These are phyloP conservation scores for Drymodes brunneopygia DNA, from an alignment of 2,113 vertebrate species.

Conservation along the genomic window DNA sequence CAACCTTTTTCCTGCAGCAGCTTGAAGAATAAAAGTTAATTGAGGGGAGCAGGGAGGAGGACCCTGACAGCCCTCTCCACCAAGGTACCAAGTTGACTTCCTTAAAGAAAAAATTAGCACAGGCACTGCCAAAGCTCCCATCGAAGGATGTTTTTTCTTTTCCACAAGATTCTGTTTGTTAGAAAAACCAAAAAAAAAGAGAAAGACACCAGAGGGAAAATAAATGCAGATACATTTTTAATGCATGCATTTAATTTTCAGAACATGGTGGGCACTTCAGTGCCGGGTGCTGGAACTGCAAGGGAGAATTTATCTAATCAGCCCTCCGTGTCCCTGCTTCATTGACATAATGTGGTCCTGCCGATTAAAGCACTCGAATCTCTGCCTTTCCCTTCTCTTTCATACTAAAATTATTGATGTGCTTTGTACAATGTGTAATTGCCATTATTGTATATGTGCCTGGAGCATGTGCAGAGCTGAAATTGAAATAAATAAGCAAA, in stretches of 20 bases:
- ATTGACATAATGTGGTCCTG: constrained; percentile 32
- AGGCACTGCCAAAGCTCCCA: background rate
- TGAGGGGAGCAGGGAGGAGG: background rate
- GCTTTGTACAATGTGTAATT: constrained; percentile 55
- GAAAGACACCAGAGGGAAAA: constrained; percentile 23
- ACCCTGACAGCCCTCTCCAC: background rate
- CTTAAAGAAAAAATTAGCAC: background rate
- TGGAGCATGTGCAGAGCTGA: constrained; percentile 22
- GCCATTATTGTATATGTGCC: constrained; percentile 30
- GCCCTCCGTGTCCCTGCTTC: background rate
- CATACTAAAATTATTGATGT: constrained; percentile 48
- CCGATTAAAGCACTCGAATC: background rate
- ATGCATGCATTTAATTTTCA: constrained; percentile 40
- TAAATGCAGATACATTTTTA: constrained; percentile 43
- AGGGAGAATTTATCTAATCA: constrained; percentile 33
- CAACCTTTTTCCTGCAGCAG: background rate
- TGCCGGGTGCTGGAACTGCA: background rate
- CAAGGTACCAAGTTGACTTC: background rate
- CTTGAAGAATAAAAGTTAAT: background rate
- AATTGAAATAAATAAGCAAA: constrained; percentile 61
- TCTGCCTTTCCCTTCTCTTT: constrained; percentile 21
- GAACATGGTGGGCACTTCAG: constrained; percentile 17
- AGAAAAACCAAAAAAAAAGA: background rate
- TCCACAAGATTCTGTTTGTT: background rate
- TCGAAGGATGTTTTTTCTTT: background rate